phyloP scores from a whole-genome alignment of 2,113 vertebrate species.

The Deroptyus accipitrinus region DNA sequence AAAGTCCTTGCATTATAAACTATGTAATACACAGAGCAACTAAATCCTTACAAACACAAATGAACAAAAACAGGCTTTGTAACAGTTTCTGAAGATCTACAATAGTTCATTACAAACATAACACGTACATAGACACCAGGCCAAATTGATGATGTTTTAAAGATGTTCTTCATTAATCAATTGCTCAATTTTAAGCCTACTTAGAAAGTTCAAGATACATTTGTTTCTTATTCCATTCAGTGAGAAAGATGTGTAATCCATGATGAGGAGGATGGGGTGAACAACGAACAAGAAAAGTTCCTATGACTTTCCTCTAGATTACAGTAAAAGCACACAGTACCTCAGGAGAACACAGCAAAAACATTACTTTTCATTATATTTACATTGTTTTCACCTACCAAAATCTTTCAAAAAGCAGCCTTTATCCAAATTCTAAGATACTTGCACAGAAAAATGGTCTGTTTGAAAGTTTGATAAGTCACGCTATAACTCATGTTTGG shows the following conservation, averaged over 20 bases:
- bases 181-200: background rate
- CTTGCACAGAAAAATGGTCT: background rate
- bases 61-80: background rate
- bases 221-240: background rate
- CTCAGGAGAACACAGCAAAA: background rate
- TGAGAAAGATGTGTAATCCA: background rate
- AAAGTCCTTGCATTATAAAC: background rate
- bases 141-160: background rate
- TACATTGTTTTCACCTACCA: background rate
- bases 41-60: background rate
- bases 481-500: background rate
- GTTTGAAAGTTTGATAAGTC: background rate
- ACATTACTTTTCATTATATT: background rate
- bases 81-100: background rate
- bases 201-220: background rate
- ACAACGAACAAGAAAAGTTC: background rate
- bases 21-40: background rate
- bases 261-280: no score
- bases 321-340: background rate
- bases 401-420: background rate
- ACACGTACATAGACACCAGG: background rate
- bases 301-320: background rate
- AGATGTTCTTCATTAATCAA: background rate
- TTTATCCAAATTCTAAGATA: background rate
- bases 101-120: background rate